A percentile compares a stretch with the other conserved stretches of the same genome.
These are phyloP conservation scores for Dicrurus megarhynchus DNA, from an alignment of 2,113 vertebrate species.

Conservation along the genomic window DNA sequence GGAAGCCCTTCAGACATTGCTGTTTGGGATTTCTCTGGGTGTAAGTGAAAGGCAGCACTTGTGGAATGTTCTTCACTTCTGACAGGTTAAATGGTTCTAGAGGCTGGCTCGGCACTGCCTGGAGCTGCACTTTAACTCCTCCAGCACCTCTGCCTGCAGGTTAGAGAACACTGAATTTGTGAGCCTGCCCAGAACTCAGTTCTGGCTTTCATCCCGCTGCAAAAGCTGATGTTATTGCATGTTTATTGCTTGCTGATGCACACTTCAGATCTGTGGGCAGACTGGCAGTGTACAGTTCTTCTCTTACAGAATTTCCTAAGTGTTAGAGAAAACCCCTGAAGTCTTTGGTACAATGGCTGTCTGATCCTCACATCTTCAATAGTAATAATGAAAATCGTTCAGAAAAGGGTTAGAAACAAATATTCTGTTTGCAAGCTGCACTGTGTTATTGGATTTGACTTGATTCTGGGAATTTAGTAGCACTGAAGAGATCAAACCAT, in stretches of 20 bases:
- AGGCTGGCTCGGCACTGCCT: background rate
- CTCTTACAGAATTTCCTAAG: background rate
- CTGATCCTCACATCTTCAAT: background rate
- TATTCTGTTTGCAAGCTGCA: background rate
- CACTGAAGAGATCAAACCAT: background rate
- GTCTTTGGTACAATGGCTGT: background rate
- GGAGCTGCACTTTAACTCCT: background rate
- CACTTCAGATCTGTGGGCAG: background rate
- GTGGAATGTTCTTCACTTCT: background rate
- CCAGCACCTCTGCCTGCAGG: background rate
- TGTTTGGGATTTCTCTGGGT: background rate
- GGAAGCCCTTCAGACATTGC: background rate
- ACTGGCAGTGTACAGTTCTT: background rate
- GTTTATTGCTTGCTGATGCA: background rate
- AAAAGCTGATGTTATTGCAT: background rate
- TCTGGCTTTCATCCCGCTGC: background rate
- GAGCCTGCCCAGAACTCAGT: background rate
- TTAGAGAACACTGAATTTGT: background rate
- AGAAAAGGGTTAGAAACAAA: background rate
- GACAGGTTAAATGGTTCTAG: background rate
- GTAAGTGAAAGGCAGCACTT: background rate
- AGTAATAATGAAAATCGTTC: background rate
- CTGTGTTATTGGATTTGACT: background rate
- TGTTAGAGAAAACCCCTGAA: background rate
- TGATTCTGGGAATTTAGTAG: background rate